Conservation (phyloP, 2,797 vertebrate genomes). For the Fringilla coelebs region DNA sequence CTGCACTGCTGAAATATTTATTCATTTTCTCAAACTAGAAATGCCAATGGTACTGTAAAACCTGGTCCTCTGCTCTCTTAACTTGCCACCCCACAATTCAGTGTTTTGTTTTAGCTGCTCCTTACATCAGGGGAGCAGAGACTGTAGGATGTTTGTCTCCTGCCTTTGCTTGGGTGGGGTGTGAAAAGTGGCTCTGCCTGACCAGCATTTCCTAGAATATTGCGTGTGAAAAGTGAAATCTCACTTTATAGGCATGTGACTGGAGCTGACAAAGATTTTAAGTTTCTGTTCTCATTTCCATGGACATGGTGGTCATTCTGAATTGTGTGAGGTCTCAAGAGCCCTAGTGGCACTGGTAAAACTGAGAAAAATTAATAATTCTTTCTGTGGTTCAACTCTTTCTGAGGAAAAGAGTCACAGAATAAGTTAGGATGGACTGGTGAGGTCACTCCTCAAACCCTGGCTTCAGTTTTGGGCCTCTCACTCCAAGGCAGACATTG, state of each 20-base stretch:
- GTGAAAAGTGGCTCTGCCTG: neutral
- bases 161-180: neutral
- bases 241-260: neutral
- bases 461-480: neutral
- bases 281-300: rapidly evolving
- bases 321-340: neutral
- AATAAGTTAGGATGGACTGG: neutral
- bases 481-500: neutral
- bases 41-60: neutral
- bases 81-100: neutral
- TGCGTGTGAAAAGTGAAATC: neutral
- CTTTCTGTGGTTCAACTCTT: neutral
- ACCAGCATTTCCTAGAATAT: neutral
- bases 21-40: neutral
- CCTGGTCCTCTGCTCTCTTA: neutral
- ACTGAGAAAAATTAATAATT: neutral
- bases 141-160: neutral
- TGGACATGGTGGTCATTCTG: neutral
- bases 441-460: neutral
- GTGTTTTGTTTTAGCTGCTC: neutral
- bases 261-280: neutral
- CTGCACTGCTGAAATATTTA: slow-evolving; percentile 6
- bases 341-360: neutral
- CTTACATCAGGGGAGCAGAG: neutral
- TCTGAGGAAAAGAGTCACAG: neutral